Evolutionary conservation across 2,888 invertebrate genomes (phyloP).

Genomic region (Rhagophthalmus giganteus): DNA sequence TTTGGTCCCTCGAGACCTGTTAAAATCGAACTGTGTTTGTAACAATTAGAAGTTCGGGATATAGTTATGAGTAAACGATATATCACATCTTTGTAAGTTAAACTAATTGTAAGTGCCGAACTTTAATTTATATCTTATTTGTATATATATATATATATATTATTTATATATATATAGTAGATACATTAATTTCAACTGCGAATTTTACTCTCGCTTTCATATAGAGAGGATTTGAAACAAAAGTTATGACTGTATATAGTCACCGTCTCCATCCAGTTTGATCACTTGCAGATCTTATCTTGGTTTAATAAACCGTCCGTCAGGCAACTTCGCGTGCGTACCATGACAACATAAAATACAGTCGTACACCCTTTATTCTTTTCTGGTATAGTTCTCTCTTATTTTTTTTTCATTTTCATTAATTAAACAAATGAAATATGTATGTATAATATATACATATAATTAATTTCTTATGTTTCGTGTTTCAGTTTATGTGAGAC

Average conservation of each 20-base stretch:
- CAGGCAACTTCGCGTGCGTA: slow-evolving; percentile 54
- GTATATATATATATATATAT: too few relatives aligned
- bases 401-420: slow-evolving; percentile 49
- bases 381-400: slow-evolving; percentile 42
- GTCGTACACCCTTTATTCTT: slow-evolving; percentile 49
- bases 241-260: slow-evolving; percentile 41
- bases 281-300: slow-evolving; percentile 52
- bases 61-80: too few relatives aligned
- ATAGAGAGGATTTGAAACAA: too few relatives aligned
- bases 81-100: too few relatives aligned
- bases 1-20: slow-evolving; percentile 40
- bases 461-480: too few relatives aligned
- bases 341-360: slow-evolving; percentile 55
- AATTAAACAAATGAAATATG: slow-evolving; percentile 53
- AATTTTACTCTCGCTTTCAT: too few relatives aligned
- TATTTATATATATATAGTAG: too few relatives aligned
- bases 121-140: too few relatives aligned
- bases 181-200: not conserved
- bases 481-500: too few relatives aligned
- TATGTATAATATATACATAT: too few relatives aligned
- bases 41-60: slow-evolving; percentile 37
- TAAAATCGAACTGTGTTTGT: slow-evolving; percentile 39
- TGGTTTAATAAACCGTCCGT: slow-evolving; percentile 50
- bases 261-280: slow-evolving; percentile 37
- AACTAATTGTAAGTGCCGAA: too few relatives aligned